Evolutionary conservation across 2,888 invertebrate genomes (phyloP).

Genomic region (Lithosia quadra): DNA sequence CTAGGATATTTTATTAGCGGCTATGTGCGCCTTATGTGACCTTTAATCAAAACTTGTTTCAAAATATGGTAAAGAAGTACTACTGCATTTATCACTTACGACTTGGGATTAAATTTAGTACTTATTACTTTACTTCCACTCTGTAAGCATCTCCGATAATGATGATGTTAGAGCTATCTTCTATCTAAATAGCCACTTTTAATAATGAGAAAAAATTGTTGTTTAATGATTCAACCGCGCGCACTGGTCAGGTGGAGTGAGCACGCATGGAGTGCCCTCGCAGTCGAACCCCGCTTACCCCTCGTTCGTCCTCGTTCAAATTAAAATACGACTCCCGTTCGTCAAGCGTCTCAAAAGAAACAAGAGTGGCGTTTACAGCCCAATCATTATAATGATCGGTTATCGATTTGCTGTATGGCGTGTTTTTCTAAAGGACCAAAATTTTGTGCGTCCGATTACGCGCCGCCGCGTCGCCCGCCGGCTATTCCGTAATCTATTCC

Average conservation of each 20-base stretch:
- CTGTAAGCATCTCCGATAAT: conserved; percentile 39
- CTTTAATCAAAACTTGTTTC: conserved; percentile 42
- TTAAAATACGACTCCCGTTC: conserved; percentile 82
- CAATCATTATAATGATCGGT: conserved; percentile 86
- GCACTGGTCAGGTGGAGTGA: conserved; percentile 46
- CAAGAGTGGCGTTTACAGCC: conserved; percentile 79
- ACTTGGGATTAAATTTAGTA: conserved; percentile 18
- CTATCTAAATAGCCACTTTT: conserved; percentile 31
- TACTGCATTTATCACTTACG: conserved; percentile 39
- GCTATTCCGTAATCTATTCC: conserved; percentile 82
- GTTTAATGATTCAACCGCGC: conserved; percentile 41
- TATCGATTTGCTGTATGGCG: conserved; percentile 84
- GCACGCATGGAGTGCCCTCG: conserved; percentile 42
- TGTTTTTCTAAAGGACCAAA: conserved; percentile 82
- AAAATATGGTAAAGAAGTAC: conserved; percentile 33
- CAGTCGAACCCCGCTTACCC: conserved; percentile 35
- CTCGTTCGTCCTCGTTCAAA: conserved; percentile 47
- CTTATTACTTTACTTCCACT: conserved; percentile 24
- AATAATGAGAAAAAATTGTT: conserved; percentile 47
- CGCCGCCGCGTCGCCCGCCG: conserved; percentile 68
- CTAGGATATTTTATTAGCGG: conserved; percentile 65
- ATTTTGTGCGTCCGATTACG: conserved; percentile 79
- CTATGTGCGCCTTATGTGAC: conserved; percentile 53
- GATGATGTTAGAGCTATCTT: conserved; percentile 43
- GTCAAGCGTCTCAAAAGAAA: conserved; percentile 75